Evolutionary conservation across 2,797 vertebrate genomes (phyloP), one percentile per base, ranked within the genome.

Genomic region (Erpetoichthys calabaricus): DNA sequence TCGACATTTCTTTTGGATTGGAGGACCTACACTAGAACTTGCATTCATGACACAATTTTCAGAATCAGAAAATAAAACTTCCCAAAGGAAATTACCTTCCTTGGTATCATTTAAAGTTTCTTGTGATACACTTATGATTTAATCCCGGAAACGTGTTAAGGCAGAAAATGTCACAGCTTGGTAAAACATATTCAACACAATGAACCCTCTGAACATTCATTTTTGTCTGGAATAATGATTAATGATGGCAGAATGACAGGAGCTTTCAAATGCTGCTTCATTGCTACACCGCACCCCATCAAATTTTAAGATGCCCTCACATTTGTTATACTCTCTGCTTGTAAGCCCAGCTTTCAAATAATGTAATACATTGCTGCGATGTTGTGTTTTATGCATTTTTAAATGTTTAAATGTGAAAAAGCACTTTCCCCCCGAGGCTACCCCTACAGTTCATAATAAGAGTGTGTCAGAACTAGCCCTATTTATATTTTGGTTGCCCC

Each of bases 401-500:
- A 25, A 3, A 51, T 51, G n/a, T 51, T 51, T 51, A 51, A 51
- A 25, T n/a, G 41, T 51, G 4, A 51, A n/a, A 3, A 51, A 51
- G 50, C 3, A 25, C 25, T 8, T 6, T 7, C 25, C 25, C 53
- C 53, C 53, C 5, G 53, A 41, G 53, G 53, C 53, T 54, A 42
- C 53, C 53, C 47, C 41, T 7, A 43, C 53, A 54, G 5, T 5
- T 42, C 9, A 42, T 54, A 54, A 54, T 3, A 54, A 54, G 53
- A 54, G 53, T 41, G 53, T 42, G 7, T 54, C 53, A n/a, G 4
- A 43, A 52, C 6, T n/a, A 9, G n/a, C 51, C 51, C n/a, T 2
- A 25, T 42, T 54, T 42, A 54, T 54, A 54, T 44, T 54, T 54
- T 43, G 41, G 52, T 54, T 54, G 4, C 52, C 52, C 42, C 5